phyloP scores from a whole-genome alignment of 2,888 invertebrate genomes.

The Andrena hattorfiana region DNA sequence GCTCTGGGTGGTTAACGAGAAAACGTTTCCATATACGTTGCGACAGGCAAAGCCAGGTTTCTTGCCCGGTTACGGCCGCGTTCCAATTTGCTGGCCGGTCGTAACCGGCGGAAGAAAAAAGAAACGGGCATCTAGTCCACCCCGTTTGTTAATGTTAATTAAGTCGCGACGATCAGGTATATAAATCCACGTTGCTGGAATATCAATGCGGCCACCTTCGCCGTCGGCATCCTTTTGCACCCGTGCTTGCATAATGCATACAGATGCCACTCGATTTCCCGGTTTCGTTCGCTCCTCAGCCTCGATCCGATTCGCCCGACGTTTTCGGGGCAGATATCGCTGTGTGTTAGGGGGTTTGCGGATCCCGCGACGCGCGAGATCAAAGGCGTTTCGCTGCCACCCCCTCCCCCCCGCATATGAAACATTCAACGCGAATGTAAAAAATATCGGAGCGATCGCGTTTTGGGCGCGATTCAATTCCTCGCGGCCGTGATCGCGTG shows the following conservation, averaged over 20 bases:
- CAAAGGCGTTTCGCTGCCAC: conserved; percentile 19
- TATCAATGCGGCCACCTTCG: conserved; percentile 22
- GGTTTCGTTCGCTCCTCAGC: background rate
- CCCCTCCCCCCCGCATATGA: conserved; percentile 21
- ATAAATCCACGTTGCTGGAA: conserved; percentile 27
- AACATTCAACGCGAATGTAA: conserved; percentile 30
- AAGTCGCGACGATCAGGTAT: conserved; percentile 9
- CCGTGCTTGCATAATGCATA: conserved; percentile 33
- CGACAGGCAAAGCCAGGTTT: background rate
- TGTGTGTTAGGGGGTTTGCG: conserved; percentile 15
- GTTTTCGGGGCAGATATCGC: conserved; percentile 12
- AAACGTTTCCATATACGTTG: conserved; percentile 32
- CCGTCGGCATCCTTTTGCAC: background rate
- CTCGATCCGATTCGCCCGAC: background rate
- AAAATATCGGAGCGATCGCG: background rate
- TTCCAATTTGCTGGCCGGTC: conserved; percentile 10
- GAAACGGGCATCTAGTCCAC: background rate
- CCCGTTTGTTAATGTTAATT: conserved; percentile 42
- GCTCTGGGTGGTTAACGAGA: conserved; percentile 20
- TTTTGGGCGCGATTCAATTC: conserved; percentile 25
- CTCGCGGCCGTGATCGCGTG: background rate
- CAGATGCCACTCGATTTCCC: conserved; percentile 27
- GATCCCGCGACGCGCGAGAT: conserved; percentile 14
- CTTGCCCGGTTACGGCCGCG: background rate
- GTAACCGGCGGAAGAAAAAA: background rate